These are phyloP conservation scores for Asobara japonica DNA, from an alignment of 1,140 invertebrate species.

Conservation along the genomic window DNA sequence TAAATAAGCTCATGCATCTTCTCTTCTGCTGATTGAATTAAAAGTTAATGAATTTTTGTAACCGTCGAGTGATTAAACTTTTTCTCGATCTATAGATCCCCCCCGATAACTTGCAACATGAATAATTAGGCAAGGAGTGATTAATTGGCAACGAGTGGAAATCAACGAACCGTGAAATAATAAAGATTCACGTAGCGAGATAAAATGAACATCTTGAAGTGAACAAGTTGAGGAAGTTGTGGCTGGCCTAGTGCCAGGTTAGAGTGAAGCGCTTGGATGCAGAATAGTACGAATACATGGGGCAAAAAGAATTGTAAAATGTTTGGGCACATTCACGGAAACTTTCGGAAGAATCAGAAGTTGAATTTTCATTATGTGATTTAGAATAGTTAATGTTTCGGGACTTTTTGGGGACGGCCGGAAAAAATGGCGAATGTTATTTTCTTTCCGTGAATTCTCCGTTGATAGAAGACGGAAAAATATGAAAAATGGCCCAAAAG, in stretches of 20 bases:
- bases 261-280: neutral
- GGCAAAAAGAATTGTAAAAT: too few species aligned
- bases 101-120: neutral
- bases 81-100: neutral
- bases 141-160: conserved; percentile 1
- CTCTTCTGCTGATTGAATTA: too few species aligned
- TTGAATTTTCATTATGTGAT: too few species aligned
- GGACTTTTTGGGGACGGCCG: too few species aligned
- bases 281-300: neutral
- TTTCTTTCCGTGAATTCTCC: too few species aligned
- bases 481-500: too few species aligned
- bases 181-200: neutral
- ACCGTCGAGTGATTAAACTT: neutral
- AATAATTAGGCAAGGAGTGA: neutral
- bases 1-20: too few species aligned
- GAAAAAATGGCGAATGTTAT: too few species aligned
- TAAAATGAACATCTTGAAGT: neutral
- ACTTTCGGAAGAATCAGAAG: too few species aligned
- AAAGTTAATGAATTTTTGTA: neutral
- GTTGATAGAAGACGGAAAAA: too few species aligned
- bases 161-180: neutral
- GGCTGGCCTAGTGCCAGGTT: neutral
- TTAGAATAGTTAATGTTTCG: too few species aligned
- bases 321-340: too few species aligned
- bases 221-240: neutral